Conservation (phyloP, 2,113 vertebrate species). For the Perca fluviatilis region DNA sequence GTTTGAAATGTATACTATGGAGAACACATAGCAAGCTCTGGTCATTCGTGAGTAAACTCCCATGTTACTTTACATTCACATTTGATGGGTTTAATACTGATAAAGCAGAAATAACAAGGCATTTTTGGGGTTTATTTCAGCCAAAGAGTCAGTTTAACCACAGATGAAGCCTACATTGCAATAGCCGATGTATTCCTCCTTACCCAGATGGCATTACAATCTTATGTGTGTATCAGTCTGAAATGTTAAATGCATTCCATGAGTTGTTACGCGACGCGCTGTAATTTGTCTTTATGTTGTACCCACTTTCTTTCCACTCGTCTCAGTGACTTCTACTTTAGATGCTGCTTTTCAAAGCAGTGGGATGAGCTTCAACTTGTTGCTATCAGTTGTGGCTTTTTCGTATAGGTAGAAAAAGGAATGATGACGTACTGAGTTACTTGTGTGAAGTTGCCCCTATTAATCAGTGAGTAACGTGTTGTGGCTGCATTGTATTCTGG, state of each 20-base stretch:
- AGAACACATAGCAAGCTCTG: neutral
- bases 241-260: constrained; percentile 30
- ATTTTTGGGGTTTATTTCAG: neutral
- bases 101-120: neutral
- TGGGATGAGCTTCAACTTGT: constrained; percentile 27
- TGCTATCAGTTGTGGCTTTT: constrained; percentile 10
- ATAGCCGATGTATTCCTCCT: neutral
- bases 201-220: neutral
- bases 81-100: neutral
- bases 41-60: too few species aligned
- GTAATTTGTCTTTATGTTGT: constrained; percentile 13
- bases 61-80: neutral
- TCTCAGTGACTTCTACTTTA: neutral
- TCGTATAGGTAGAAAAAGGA: neutral
- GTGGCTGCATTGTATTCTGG: neutral
- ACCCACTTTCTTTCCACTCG: neutral
- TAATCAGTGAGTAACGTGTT: constrained; percentile 2
- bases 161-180: neutral
- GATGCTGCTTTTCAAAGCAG: neutral
- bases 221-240: constrained; percentile 12
- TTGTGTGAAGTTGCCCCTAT: neutral
- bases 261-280: constrained; percentile 1
- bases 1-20: neutral
- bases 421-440: neutral
- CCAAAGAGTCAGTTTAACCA: neutral